Evolutionary conservation across 1,140 invertebrate genomes (phyloP).

Genomic region (Scaptodrosophila lebanonensis): DNA sequence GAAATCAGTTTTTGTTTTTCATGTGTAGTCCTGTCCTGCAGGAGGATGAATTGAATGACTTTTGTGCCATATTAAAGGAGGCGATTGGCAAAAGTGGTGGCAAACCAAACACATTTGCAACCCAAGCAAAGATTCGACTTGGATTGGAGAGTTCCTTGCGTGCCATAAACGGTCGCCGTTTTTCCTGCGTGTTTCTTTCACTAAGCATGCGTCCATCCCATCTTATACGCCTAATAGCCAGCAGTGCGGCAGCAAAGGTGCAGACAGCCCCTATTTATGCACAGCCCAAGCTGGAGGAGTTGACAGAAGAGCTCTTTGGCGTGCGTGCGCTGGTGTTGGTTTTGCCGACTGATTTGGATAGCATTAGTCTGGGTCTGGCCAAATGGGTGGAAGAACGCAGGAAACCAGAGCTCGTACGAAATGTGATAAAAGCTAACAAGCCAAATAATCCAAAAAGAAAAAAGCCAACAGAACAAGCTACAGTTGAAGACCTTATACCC

Average conservation of each 20-base stretch:
- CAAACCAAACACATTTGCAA: conserved; percentile 29
- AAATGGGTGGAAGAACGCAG: conserved; percentile 30
- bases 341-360: conserved; percentile 35
- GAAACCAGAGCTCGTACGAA: neutral
- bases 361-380: conserved; percentile 33
- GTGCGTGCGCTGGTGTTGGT: conserved; percentile 35
- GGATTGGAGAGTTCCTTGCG: conserved; percentile 54
- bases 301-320: conserved; percentile 51
- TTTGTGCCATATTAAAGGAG: conserved; percentile 23
- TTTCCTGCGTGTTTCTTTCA: conserved; percentile 53
- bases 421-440: neutral
- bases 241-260: conserved; percentile 46
- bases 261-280: conserved; percentile 52
- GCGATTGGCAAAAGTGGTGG: neutral
- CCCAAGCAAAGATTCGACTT: conserved; percentile 34
- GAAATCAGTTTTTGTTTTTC: neutral
- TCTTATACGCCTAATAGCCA: conserved; percentile 47
- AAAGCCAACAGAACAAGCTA: too few relatives aligned
- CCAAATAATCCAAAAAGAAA: neutral
- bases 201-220: conserved; percentile 50
- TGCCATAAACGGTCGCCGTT: conserved; percentile 39
- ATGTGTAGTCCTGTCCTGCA: conserved; percentile 44
- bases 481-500: too few relatives aligned
- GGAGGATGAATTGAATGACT: conserved; percentile 28
- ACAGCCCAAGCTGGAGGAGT: conserved; percentile 53